These are phyloP conservation scores for Xiphorhynchus erythropygius DNA, from an alignment of 2,797 vertebrate species.

Conservation along the genomic window DNA sequence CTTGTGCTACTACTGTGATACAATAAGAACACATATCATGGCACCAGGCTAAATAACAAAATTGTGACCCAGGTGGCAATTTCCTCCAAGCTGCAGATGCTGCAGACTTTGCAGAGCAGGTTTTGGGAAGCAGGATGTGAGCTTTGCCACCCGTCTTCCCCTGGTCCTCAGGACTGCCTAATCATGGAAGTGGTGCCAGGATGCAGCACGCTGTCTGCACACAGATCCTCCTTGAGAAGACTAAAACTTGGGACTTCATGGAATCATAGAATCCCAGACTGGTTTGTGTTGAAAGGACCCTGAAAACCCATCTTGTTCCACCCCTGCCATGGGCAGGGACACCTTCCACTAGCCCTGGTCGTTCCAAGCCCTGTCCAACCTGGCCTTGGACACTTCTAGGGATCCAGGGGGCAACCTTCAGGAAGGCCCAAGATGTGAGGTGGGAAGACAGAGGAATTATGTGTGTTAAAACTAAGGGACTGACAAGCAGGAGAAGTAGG, in stretches of 20 bases:
- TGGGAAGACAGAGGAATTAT: background rate
- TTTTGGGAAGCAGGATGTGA: background rate
- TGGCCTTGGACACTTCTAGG: background rate
- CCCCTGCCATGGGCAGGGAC: background rate
- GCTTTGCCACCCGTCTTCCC: background rate
- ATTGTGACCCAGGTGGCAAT: background rate
- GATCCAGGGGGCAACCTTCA: background rate
- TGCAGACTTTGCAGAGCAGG: background rate
- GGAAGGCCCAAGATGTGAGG: background rate
- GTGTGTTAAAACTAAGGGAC: background rate
- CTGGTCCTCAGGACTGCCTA: background rate
- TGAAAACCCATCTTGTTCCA: background rate
- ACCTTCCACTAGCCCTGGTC: background rate
- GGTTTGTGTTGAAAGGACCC: background rate
- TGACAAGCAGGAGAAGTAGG: background rate
- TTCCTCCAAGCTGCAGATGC: background rate
- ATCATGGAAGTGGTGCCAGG: background rate
- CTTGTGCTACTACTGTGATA: background rate
- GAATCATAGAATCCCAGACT: background rate
- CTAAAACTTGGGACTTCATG: background rate
- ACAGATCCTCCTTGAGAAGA: background rate
- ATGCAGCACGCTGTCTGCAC: background rate
- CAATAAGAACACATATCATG: rapidly evolving
- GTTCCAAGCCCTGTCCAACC: background rate
- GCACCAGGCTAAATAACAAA: background rate